A percentile compares a stretch with the other conserved stretches of the same genome.
Evolutionary conservation across 2,797 vertebrate species (phyloP).

Genomic region (Meriones psammophilus): DNA sequence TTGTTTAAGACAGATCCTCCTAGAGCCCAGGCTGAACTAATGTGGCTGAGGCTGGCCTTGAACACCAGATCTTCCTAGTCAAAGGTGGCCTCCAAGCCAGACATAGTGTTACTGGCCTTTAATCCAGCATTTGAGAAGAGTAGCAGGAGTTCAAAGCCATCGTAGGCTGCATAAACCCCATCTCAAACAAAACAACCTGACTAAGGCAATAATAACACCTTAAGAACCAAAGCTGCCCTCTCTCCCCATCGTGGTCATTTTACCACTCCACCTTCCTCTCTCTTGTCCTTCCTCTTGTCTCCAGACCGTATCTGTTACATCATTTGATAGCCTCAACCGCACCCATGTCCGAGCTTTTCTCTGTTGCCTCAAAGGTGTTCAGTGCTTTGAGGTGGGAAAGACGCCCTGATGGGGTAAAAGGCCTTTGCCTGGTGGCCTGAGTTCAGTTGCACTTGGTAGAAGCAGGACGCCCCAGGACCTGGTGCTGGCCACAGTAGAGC

Average conservation of each 20-base stretch:
- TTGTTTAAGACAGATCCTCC: background rate
- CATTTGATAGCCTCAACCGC: background rate
- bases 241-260: background rate
- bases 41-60: background rate
- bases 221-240: background rate
- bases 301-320: background rate
- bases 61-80: background rate
- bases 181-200: background rate
- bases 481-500: background rate
- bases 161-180: background rate
- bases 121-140: background rate
- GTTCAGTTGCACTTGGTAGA: background rate
- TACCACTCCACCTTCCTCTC: background rate
- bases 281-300: background rate
- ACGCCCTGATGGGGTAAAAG: no score
- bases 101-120: background rate
- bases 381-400: background rate
- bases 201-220: background rate
- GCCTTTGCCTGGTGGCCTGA: background rate
- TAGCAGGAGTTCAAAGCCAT: background rate
- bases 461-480: background rate
- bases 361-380: background rate
- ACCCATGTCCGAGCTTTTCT: background rate
- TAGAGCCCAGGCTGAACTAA: background rate
- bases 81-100: background rate